Evolutionary conservation across 2,888 invertebrate genomes (phyloP).

Genomic region (Leptopilina syphax): DNA sequence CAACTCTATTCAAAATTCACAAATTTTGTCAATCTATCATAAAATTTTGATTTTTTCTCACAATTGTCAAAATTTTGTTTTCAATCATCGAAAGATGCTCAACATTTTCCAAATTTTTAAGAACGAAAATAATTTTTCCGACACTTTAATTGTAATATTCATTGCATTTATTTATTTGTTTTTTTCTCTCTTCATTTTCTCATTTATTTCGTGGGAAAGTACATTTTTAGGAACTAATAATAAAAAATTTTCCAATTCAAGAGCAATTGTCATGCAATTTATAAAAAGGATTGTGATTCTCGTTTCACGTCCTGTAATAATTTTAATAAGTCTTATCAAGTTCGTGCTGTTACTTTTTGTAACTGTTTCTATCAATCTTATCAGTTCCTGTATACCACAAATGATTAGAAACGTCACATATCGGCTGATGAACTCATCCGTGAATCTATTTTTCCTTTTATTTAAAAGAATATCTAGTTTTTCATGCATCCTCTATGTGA

Average conservation of each 20-base stretch:
- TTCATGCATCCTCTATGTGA: not conserved
- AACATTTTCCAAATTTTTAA: not conserved
- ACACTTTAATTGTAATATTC: not conserved
- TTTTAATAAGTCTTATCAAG: slow-evolving; percentile 8
- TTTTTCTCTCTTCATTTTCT: too few relatives aligned
- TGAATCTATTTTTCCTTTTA: not conserved
- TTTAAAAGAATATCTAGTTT: slow-evolving; percentile 1
- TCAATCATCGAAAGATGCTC: not conserved
- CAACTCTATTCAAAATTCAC: not conserved
- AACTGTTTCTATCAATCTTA: not conserved
- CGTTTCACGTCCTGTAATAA: slow-evolving; percentile 2
- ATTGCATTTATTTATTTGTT: not conserved
- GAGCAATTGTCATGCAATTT: not conserved
- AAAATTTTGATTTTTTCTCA: not conserved
- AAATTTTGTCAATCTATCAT: not conserved
- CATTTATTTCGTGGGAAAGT: not conserved
- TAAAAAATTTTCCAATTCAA: not conserved
- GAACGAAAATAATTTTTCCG: not conserved
- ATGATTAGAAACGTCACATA: not conserved
- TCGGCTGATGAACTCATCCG: slow-evolving; percentile 1
- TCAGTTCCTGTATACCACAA: not conserved
- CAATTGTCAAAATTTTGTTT: not conserved
- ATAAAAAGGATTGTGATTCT: not conserved
- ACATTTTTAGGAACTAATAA: not conserved
- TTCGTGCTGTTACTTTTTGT: slow-evolving; percentile 8